phyloP scores from a whole-genome alignment of 2,888 invertebrate genomes.

The Palloptera scutellata region DNA sequence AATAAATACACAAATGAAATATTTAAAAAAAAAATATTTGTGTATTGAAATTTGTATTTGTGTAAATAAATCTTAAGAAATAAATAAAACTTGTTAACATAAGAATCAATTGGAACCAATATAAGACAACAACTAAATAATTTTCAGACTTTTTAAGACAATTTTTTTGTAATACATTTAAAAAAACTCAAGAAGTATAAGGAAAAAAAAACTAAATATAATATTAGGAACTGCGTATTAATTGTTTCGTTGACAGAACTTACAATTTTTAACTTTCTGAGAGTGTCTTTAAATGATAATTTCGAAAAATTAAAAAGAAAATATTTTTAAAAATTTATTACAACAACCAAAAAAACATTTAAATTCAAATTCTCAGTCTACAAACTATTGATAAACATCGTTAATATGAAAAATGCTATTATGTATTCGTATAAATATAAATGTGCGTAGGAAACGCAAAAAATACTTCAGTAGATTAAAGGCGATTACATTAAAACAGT shows the following conservation, averaged over 20 bases:
- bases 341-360: constrained; percentile 1
- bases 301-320: background rate
- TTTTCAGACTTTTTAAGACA: constrained; percentile 52
- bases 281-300: background rate
- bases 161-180: constrained; percentile 45
- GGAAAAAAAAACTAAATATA: constrained; percentile 35
- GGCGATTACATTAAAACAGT: background rate
- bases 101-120: constrained; percentile 60
- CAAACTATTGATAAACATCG: too few species aligned
- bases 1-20: constrained; percentile 14
- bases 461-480: constrained; percentile 6
- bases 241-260: background rate
- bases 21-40: constrained; percentile 24
- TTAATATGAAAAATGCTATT: too few species aligned
- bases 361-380: background rate
- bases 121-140: constrained; percentile 52
- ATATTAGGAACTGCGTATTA: constrained; percentile 3
- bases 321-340: background rate
- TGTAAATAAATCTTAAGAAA: constrained; percentile 7
- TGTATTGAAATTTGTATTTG: constrained; percentile 9
- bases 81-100: constrained; percentile 50
- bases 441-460: constrained; percentile 18
- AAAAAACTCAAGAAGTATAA: constrained; percentile 25
- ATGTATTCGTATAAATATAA: background rate
- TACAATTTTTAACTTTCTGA: background rate